Evolutionary conservation across 1,140 invertebrate species (phyloP).

Genomic region (Leptestheria dahalacensis): DNA sequence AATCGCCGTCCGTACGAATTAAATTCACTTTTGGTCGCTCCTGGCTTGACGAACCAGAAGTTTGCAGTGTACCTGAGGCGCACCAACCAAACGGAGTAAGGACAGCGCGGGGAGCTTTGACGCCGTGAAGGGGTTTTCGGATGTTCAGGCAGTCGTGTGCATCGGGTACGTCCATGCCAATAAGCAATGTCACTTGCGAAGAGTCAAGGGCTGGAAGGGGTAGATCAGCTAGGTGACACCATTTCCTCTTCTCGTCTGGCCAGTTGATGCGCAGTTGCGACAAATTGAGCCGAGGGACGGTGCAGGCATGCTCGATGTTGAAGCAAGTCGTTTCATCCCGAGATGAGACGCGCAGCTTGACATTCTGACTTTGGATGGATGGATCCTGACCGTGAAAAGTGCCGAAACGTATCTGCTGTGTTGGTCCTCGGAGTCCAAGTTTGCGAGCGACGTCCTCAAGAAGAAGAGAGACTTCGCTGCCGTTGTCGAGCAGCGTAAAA

Average conservation of each 20-base stretch:
- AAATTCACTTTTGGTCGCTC: not conserved
- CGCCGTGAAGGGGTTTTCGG: too few species aligned
- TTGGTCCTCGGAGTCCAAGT: not conserved
- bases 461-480: conserved; percentile 8
- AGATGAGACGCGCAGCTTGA: not conserved
- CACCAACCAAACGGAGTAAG: too few species aligned
- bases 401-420: not conserved
- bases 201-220: conserved; percentile 7
- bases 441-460: not conserved
- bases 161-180: conserved; percentile 12
- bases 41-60: not conserved
- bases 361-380: not conserved
- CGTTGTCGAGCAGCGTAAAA: conserved; percentile 12
- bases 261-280: conserved; percentile 5
- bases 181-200: not conserved
- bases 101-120: not conserved
- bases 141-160: too few species aligned
- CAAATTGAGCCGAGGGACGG: conserved; percentile 6
- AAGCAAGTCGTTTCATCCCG: not conserved
- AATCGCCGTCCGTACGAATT: not conserved
- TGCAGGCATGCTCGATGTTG: not conserved
- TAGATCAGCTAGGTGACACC: conserved; percentile 2
- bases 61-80: not conserved
- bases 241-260: conserved; percentile 2
- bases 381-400: conserved; percentile 10